Base-by-base conservation (phyloP, 2,797 vertebrate genomes). In the Anableps anableps region DNA sequence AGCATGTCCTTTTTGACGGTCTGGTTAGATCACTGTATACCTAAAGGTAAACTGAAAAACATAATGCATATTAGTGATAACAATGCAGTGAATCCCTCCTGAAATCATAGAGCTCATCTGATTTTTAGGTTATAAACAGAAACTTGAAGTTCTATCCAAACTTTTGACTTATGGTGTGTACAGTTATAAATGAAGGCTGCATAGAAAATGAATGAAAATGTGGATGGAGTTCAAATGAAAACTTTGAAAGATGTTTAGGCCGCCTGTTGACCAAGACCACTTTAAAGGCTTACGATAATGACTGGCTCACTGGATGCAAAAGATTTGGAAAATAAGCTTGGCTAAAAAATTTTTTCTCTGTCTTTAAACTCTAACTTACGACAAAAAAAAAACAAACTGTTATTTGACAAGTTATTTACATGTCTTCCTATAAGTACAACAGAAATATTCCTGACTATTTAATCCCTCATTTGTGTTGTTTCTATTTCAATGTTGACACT, bases 391-490 rank as follows among this genome's bases (percentile, higher is more conserved):
- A 8, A 9, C 8, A 11, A 47, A 47, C 45, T 16, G 60, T 81
- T 82, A 55, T 81, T 79, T 36, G 80, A 34, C 58, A 72, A 75
- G 60, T 76, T 79, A 62, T 83, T 84, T 82, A 60, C 66, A 80
- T 47, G 81, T 62, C 48, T 45, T 48, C 29, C 68, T 71, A 2
- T 64, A 2, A 64, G 64, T 75, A 68, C 60, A 72, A 85, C 73
- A 78, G 75, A 7, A 84, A 74, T 88, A 88, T 88, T 82, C 53
- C 80, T 85, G 78, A 90, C 90, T 31, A 17, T 81, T 76, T n/a
- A 29, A 90, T 88, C 38, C 34, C 74, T 58, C 50, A 62, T 55
- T 77, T 87, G 73, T 62, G 84, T 85, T 68, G 82, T 85, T 81
- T 55, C 80, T 77, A 78, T 79, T 64, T 34, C 34, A 77, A 76